These are phyloP conservation scores for Notechis scutatus DNA, from an alignment of 2,113 vertebrate genomes.

Conservation along the genomic window DNA sequence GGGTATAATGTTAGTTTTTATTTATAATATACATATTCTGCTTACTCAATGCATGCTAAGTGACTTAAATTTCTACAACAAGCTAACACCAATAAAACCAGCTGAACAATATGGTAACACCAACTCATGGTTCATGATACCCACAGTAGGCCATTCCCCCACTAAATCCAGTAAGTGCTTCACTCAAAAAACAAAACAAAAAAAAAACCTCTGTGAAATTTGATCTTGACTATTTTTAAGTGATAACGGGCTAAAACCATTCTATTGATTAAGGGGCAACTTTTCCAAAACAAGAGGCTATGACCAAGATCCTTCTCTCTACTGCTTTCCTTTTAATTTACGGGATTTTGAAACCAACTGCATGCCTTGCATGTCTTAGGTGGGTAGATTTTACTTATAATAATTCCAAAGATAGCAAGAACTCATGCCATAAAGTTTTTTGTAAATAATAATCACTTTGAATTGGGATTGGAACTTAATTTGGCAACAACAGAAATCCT, in stretches of 20 bases:
- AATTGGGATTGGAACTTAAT: not conserved
- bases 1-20: not conserved
- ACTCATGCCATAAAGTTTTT: not conserved
- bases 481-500: not conserved
- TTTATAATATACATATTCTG: not conserved
- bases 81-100: not conserved
- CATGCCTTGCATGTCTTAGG: not conserved
- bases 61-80: not conserved
- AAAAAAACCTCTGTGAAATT: not conserved
- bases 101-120: not conserved
- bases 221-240: not conserved
- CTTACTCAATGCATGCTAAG: not conserved
- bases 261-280: not conserved
- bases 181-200: not conserved
- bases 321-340: not conserved
- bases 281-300: not conserved
- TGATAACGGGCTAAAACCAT: not conserved
- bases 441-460: not conserved
- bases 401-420: not conserved
- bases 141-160: not conserved
- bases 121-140: not conserved
- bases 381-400: not conserved
- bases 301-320: not conserved
- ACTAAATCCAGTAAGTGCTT: not conserved
- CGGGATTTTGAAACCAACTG: not conserved